Conservation (phyloP, 2,113 vertebrate genomes). For the Peromyscus californicus region DNA sequence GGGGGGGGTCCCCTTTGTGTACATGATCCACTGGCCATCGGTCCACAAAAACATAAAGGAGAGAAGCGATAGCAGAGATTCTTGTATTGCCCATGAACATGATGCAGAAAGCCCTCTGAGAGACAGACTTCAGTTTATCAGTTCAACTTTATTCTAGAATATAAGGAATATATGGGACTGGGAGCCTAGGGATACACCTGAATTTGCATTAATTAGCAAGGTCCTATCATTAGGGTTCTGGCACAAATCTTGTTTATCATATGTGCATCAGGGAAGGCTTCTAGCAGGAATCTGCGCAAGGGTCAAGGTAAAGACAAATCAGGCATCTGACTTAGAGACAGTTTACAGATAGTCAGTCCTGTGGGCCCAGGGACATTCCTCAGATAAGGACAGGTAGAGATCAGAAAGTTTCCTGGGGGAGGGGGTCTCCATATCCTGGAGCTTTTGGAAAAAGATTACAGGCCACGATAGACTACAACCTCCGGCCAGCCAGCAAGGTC, state of each 20-base stretch:
- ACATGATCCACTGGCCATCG: neutral
- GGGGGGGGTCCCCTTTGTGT: neutral
- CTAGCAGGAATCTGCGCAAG: neutral
- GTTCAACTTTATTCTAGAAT: neutral
- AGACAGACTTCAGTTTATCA: neutral
- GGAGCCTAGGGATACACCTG: neutral
- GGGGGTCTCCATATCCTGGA: too few relatives aligned
- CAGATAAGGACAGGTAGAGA: neutral
- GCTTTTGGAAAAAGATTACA: neutral
- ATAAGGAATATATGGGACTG: neutral
- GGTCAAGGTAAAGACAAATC: neutral
- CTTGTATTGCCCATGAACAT: neutral
- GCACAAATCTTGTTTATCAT: neutral
- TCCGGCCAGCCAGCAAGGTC: neutral
- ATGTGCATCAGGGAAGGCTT: neutral
- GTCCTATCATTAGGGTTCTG: neutral
- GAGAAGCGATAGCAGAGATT: neutral
- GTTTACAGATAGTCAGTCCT: neutral
- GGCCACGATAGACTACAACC: neutral
- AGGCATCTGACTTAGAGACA: neutral
- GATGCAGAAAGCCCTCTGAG: neutral
- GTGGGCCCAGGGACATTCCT: neutral
- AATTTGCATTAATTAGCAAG: neutral
- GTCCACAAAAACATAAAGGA: neutral
- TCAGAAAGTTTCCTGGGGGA: neutral